Conservation (phyloP, 2,888 invertebrate genomes). For the Rugalucina vietnamica region DNA sequence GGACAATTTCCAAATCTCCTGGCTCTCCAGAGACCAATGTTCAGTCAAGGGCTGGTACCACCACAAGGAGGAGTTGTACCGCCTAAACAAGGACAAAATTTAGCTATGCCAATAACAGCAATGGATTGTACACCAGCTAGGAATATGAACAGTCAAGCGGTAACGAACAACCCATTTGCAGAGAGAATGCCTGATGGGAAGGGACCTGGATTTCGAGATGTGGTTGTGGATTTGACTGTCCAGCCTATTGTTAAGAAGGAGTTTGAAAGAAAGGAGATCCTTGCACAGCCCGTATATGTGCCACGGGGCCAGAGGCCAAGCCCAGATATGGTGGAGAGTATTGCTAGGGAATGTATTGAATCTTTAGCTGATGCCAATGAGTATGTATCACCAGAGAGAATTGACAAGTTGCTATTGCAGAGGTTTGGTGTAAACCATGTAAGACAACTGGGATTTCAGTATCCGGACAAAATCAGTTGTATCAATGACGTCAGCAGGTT, state of each 20-base stretch:
- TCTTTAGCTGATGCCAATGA: constrained; percentile 76
- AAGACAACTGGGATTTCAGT: constrained; percentile 46
- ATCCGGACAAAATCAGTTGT: constrained; percentile 64
- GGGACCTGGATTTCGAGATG: neutral
- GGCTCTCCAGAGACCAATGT: neutral
- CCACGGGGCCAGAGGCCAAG: constrained; percentile 33
- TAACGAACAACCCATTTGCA: neutral
- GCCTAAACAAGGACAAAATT: no score
- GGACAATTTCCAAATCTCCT: neutral
- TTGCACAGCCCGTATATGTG: constrained; percentile 43
- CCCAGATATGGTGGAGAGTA: constrained; percentile 69
- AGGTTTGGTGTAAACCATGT: constrained; percentile 56
- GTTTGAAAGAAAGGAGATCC: constrained; percentile 63
- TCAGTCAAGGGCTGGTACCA: neutral
- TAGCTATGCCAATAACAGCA: neutral
- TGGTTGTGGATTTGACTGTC: constrained; percentile 28
- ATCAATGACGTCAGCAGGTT: constrained; percentile 74
- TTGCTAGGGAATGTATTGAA: constrained; percentile 79
- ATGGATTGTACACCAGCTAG: neutral
- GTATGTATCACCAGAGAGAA: constrained; percentile 74
- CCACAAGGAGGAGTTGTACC: neutral
- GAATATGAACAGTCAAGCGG: neutral
- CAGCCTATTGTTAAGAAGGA: constrained; percentile 53
- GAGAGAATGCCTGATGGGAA: neutral
- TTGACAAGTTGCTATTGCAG: constrained; percentile 75